Base-by-base conservation (phyloP, 2,797 vertebrate species). In the Lateolabrax maculatus region DNA sequence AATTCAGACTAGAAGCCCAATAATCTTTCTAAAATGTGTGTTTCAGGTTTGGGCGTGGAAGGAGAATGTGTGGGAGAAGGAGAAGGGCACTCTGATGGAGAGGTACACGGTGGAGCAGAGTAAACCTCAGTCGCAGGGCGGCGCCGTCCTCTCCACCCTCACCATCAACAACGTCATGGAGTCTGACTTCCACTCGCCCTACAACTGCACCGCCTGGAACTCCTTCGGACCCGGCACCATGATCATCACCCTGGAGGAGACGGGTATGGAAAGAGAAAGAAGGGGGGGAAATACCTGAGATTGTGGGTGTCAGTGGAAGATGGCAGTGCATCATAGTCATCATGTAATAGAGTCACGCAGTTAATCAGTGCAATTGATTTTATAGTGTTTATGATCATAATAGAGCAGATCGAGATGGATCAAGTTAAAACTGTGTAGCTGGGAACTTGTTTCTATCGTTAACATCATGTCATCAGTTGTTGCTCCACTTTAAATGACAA, bases 171-270 rank as follows among this genome's bases (percentile, higher is more conserved):
- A 97, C 0, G 97, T 99, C 23, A 96, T 97, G 94, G 97, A 99
- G 58, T 95, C 96, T 0, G 98, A 99, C 89, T 99, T 99, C 89
- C 97, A 98, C 93, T 98, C 97, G 0, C 96, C 96, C 3, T 99
- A 99, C 94, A 99, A 99, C 95, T 99, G 98, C 94, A 99, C 98
- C 0, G 98, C 98, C 80, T 99, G 97, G 97, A 99, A 99, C 89
- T 93, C 95, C 80, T 99, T 99, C 0, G 97, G 97, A 2, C 96
- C 97, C 0, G 97, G 97, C 8, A 99, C 97, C 0, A 97, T 97
- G 95, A 98, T 98, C 93, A 98, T 99, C 88, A 97, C 96, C 6
- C 94, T 99, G 57, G 96, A 97, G 57, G 97, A 99, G 93, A 96
- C 48, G 72, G 95, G 95, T 96, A 63, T 1, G 56, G 16, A 6